Conservation (phyloP, 2,113 vertebrate genomes). For the Hepsetus odoe region DNA sequence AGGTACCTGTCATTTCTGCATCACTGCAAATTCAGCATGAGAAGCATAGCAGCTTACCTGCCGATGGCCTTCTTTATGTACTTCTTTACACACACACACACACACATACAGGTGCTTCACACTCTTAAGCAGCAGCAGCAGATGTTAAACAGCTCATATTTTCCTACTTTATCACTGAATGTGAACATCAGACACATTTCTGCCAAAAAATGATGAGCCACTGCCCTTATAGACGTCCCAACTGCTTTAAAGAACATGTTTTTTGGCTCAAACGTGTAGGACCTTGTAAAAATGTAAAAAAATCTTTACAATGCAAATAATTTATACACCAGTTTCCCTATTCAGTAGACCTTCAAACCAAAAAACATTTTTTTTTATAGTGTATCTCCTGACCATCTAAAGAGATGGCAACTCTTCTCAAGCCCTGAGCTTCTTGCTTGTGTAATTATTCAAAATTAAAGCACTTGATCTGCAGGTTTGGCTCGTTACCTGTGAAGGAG, state of each 20-base stretch:
- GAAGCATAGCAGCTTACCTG: conserved; percentile 46
- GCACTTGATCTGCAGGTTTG: background rate
- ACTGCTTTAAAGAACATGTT: too few relatives aligned
- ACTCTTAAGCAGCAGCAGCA: background rate
- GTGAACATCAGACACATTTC: background rate
- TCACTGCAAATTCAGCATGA: conserved; percentile 48
- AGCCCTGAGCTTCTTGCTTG: background rate
- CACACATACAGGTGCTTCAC: background rate
- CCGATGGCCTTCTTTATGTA: conserved; percentile 52
- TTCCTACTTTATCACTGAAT: background rate
- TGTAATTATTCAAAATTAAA: background rate
- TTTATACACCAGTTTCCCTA: too few relatives aligned
- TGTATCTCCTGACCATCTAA: background rate
- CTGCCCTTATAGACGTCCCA: too few relatives aligned
- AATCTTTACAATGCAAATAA: too few relatives aligned
- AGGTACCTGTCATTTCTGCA: conserved; percentile 66
- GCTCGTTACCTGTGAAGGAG: background rate
- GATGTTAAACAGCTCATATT: background rate
- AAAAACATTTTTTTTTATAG: background rate
- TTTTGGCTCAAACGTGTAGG: too few relatives aligned
- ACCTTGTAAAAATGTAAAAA: too few relatives aligned
- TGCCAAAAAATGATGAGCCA: too few relatives aligned
- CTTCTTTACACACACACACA: too few relatives aligned
- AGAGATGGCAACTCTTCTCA: background rate
- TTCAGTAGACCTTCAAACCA: too few relatives aligned